Evolutionary conservation across 2,888 invertebrate species (phyloP), one percentile per base, ranked within the genome.

Genomic region (Malachius bipustulatus): DNA sequence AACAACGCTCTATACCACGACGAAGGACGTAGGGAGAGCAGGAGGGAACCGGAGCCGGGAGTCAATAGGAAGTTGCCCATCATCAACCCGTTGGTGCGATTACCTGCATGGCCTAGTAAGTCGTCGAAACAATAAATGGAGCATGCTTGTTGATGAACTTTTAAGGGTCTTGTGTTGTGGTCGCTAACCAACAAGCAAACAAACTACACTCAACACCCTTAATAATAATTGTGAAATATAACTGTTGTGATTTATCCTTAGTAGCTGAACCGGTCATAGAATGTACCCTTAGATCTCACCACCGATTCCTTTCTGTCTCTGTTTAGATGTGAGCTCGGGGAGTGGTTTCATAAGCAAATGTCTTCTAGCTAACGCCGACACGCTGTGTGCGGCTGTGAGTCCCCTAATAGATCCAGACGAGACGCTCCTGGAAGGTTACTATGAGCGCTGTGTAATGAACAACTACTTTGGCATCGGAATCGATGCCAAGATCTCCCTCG

Each of bases 391-490:
- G 1, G 90, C 93, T 1, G 93, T 90, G n/a, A 88, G 90, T 40
- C 91, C 94, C 0, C 65, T 94, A 8, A 88, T 93, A 81, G 91
- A 91, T 57, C 85, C 87, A 0, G 89, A 89, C 53, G 87, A 89
- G 54, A 83, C 84, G 0, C 66, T 87, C 2, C 65, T 84, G 55
- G 89, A 89, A 66, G 89, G 89, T 1, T 87, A 82, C 60, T 83
- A 83, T 51, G 96, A 97, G 63, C 79, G 83, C 47, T 90, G 90
- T 52, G 93, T 94, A 2, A 96, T 97, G 96, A 97, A 96, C 64
- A 97, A 97, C 60, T 97, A 97, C 59, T 96, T 96, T 58, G 96
- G 96, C 0, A 96, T 97, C 52, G 96, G 96, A 1, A 87, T 97
- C 42, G 96, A 97, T 65, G 96, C 96, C 0, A 96, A 97, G 64